Conservation (phyloP, 2,797 vertebrate species). For the Kryptolebias ocellatus region DNA sequence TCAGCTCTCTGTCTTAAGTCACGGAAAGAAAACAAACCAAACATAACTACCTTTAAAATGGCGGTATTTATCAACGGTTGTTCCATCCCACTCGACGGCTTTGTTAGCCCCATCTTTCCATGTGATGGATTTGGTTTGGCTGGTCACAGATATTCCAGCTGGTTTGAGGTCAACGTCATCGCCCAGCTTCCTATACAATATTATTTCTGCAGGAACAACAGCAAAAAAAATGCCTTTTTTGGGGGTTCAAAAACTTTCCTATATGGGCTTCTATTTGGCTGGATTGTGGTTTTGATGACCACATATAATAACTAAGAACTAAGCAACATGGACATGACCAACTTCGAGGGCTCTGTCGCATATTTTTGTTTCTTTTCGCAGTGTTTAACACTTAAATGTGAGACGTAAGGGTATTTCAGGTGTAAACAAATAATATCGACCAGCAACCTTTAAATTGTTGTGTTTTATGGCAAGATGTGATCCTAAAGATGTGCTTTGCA, state of each 20-base stretch:
- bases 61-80: rapidly evolving
- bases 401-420: no score
- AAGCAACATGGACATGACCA: no score
- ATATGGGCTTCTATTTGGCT: no score
- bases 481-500: no score
- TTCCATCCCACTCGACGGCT: neutral
- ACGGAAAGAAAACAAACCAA: neutral
- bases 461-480: no score
- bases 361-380: no score
- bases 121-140: rapidly evolving
- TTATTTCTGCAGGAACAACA: neutral
- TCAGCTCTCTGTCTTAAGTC: neutral
- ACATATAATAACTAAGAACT: no score
- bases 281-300: no score
- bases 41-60: slow-evolving; percentile 35
- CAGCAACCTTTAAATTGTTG: no score
- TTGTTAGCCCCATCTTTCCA: slow-evolving; percentile 7
- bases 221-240: neutral
- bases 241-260: no score
- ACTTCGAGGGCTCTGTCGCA: neutral
- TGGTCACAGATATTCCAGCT: rapidly evolving
- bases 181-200: neutral
- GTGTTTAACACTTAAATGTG: no score
- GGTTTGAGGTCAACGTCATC: slow-evolving; percentile 29
- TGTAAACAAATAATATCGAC: no score